phyloP scores from a whole-genome alignment of 2,113 vertebrate genomes.

The Pomatorhinus ruficollis region DNA sequence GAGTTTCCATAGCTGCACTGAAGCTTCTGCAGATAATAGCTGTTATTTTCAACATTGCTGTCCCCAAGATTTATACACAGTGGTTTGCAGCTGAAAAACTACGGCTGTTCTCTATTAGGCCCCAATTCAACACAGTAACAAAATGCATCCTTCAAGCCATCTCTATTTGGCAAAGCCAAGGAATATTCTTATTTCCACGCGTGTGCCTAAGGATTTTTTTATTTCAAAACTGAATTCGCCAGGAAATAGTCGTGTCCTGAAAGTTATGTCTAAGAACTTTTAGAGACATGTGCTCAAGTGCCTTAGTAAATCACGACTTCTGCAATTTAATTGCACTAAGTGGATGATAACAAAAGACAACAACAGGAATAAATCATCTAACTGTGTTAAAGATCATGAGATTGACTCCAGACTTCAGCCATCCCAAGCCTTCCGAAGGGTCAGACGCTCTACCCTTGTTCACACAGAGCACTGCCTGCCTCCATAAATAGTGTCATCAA shows the following conservation, averaged over 20 bases:
- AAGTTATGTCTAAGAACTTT: conserved; percentile 4
- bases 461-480: conserved; percentile 45
- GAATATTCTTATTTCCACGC: conserved; percentile 18
- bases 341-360: conserved; percentile 49
- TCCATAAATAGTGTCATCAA: conserved; percentile 69
- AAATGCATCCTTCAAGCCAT: background rate
- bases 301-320: conserved; percentile 20
- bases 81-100: conserved; percentile 47
- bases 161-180: conserved; percentile 4
- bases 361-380: conserved; percentile 37
- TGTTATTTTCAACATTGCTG: conserved; percentile 45
- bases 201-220: background rate
- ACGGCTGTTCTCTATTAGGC: conserved; percentile 38
- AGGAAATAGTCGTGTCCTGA: background rate
- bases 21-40: conserved; percentile 40
- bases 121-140: conserved; percentile 40
- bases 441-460: conserved; percentile 42
- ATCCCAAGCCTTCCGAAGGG: background rate
- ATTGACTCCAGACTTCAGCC: conserved; percentile 57
- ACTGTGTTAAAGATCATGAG: conserved; percentile 32
- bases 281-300: background rate
- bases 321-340: conserved; percentile 40
- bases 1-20: conserved; percentile 16
- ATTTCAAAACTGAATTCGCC: conserved; percentile 4
- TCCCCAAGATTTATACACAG: conserved; percentile 34